Conservation (phyloP, 2,113 vertebrate species). For the Megalops atlanticus region DNA sequence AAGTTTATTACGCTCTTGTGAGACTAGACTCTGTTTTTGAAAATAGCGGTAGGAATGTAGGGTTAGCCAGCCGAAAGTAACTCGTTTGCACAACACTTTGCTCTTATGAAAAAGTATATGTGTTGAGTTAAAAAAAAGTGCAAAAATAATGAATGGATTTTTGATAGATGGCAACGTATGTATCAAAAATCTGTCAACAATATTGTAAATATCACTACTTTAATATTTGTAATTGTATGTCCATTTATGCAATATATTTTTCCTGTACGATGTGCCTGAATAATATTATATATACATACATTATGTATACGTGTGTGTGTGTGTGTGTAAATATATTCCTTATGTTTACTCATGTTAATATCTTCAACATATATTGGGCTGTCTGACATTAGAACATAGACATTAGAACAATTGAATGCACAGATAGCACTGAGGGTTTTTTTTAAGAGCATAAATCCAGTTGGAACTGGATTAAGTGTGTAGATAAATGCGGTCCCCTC, state of each 20-base stretch:
- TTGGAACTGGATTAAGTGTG: no score
- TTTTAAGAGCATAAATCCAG: neutral
- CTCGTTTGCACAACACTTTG: neutral
- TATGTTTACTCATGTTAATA: no score
- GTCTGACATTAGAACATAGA: constrained; percentile 4
- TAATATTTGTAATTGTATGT: no score
- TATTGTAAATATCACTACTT: neutral
- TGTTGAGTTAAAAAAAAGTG: neutral
- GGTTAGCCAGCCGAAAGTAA: neutral
- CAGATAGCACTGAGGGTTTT: neutral
- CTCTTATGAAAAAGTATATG: neutral
- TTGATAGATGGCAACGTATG: neutral
- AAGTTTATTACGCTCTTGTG: constrained; percentile 25
- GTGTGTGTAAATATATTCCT: no score
- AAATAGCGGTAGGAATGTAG: constrained; percentile 17
- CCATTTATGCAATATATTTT: no score
- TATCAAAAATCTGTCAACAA: neutral
- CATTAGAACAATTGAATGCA: neutral
- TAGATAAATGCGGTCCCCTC: no score
- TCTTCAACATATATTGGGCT: no score
- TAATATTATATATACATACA: no score
- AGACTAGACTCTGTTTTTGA: constrained; percentile 8
- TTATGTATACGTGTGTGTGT: no score
- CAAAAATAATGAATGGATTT: neutral
- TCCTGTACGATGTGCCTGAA: no score